These are phyloP conservation scores for Gorsachius magnificus DNA, from an alignment of 2,797 vertebrate genomes.

Conservation along the genomic window DNA sequence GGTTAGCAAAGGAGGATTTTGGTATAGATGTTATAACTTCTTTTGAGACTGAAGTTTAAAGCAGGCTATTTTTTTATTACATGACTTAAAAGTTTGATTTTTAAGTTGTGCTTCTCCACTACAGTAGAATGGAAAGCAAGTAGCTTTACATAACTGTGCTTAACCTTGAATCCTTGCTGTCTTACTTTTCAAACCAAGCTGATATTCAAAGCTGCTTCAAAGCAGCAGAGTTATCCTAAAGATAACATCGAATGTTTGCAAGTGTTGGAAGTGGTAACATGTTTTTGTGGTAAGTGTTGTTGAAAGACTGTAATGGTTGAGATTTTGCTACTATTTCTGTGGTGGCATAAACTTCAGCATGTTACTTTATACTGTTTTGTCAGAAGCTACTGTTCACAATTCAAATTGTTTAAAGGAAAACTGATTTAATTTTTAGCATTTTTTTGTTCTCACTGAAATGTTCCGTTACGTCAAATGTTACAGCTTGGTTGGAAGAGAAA, in stretches of 20 bases:
- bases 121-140: background rate
- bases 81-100: background rate
- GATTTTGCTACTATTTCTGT: background rate
- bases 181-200: background rate
- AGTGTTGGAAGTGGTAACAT: constrained; percentile 25
- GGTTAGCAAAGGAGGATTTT: background rate
- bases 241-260: constrained; percentile 19
- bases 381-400: constrained; percentile 46
- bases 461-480: background rate
- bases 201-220: background rate
- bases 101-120: background rate
- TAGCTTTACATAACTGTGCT: background rate
- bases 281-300: constrained; percentile 34
- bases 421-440: background rate
- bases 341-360: background rate
- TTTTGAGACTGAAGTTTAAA: background rate
- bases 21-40: background rate
- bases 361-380: constrained; percentile 42
- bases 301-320: constrained; percentile 50
- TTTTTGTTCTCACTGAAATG: background rate
- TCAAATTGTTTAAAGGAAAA: background rate
- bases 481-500: background rate
- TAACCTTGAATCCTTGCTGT: background rate
- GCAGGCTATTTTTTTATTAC: background rate
- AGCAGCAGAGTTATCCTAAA: background rate